Evolutionary conservation across 1,140 invertebrate species (phyloP), one percentile per base, ranked within the genome.

Genomic region (Leptinotarsa lineolata): DNA sequence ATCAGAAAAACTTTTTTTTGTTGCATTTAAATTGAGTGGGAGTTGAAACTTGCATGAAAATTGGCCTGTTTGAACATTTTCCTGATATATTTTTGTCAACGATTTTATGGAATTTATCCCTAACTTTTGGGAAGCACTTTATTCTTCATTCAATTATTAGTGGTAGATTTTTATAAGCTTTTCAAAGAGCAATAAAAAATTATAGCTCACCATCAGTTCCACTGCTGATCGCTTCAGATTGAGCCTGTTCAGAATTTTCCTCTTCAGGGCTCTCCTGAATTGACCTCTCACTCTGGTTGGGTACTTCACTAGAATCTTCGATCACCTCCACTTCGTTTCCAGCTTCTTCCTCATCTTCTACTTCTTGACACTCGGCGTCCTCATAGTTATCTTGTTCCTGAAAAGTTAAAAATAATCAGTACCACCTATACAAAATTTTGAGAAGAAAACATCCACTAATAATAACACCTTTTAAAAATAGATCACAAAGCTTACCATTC

Each of bases 261-360:
- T 72, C 77, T 48, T 75, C 74, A n/a, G 24, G 67, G 18, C 66
- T 68, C 70, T 81, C 77, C 22, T 78, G 76, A 12, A 69, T 72
- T 30, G 74, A 77, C 46, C 80, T 79, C 68, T 84, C 83, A 68
- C 84, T 86, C 72, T 89, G 88, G 81, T 89, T 87, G 16, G 88
- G 87, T 48, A 89, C 88, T 80, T 91, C 88, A 13, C 87, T 87
- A 2, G 88, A 86, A 81, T 91, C 90, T 70, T 91, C 90, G 45
- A 91, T 88, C 3, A 90, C 88, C 76, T 92, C 91, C 0, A 91
- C 91, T 81, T 91, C 90, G 77, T 91, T 91, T 66, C 89, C 90
- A 45, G 88, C 89, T 46, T 86, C 84, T 72, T 86, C 86, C 74
- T 82, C 82, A 67, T 83, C 85, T 76, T 85, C 86, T 58, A 84